Base-by-base conservation (phyloP, 2,113 vertebrate species). In the Calidris pugnax region DNA sequence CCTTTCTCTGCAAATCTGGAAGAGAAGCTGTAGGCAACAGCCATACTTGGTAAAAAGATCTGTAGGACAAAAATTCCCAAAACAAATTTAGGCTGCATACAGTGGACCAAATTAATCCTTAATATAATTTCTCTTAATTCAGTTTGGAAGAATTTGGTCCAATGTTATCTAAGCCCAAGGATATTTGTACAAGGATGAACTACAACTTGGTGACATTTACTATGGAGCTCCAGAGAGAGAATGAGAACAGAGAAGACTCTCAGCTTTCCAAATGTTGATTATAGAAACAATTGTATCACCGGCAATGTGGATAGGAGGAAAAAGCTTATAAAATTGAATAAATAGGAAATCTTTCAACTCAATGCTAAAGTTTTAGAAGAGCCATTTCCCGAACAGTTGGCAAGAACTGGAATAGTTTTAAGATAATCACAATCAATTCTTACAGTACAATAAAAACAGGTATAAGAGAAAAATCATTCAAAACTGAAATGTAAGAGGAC, bases 341-440 rank as follows among this genome's bases (percentile, higher is more conserved):
- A 94, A 92, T 89, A 93, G 41, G 22, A 96, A 85, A 82, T 93
- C 89, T 94, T 97, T 96, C 93, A 87, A 92, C 50, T 96, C 84
- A 91, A 79, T 78, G 50, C 14, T 91, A 30, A 94, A 90, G 62
- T 91, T 78, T 93, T 92, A 91, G 74, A 95, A 96, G 71, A 91
- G 7, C 2, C 3, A 67, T 95, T 85, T 93, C 67, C 83, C 0
- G 3, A 96, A 95, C 62, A 89, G 91, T 79, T 87, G 81, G 62
- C 50, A 82, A 91, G 66, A 91, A 50, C 84, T 92, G 50, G n/a
- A 82, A 84, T 93, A 85, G 92, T 95, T 96, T 89, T 95, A 96
- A 93, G 94, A 92, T 95, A 95, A 97, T 92, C 86, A 92, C 64
- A 92, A 97, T 95, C 82, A 93, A 91, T 95, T 95, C 78, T 89